phyloP scores from a whole-genome alignment of 2,888 invertebrate genomes.

The Agrochola litura region DNA sequence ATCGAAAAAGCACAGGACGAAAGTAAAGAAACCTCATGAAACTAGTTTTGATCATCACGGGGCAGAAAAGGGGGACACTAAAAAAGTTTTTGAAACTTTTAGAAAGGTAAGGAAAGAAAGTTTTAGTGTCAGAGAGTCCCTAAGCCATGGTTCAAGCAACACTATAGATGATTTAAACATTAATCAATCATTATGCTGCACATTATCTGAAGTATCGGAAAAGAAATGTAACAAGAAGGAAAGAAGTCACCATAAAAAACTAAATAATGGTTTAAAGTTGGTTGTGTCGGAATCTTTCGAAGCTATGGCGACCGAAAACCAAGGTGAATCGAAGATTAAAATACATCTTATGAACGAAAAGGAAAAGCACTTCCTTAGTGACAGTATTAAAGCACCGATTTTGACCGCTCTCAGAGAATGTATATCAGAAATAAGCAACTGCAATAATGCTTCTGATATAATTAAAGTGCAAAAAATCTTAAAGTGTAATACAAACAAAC shows the following conservation, averaged over 20 bases:
- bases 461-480: constrained; percentile 73
- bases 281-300: constrained; percentile 82
- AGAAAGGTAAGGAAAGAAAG: constrained; percentile 73
- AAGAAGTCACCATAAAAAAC: constrained; percentile 65
- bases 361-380: constrained; percentile 80
- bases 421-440: constrained; percentile 74
- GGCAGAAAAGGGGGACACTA: constrained; percentile 69
- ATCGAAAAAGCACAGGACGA: constrained; percentile 73
- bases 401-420: constrained; percentile 80
- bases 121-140: constrained; percentile 73
- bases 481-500: constrained; percentile 74
- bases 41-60: constrained; percentile 57
- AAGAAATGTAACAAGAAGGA: constrained; percentile 74
- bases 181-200: constrained; percentile 81
- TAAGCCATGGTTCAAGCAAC: constrained; percentile 77
- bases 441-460: constrained; percentile 69
- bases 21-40: constrained; percentile 64
- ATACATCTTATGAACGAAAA: constrained; percentile 84
- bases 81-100: constrained; percentile 72
- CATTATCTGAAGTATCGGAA: constrained; percentile 81
- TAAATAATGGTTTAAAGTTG: constrained; percentile 67
- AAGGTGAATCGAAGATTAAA: constrained; percentile 80
- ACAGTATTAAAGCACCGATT: constrained; percentile 81
- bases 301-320: constrained; percentile 80
- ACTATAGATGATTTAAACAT: constrained; percentile 83